Base-by-base conservation (phyloP, 2,113 vertebrate genomes). In the Calypte anna region DNA sequence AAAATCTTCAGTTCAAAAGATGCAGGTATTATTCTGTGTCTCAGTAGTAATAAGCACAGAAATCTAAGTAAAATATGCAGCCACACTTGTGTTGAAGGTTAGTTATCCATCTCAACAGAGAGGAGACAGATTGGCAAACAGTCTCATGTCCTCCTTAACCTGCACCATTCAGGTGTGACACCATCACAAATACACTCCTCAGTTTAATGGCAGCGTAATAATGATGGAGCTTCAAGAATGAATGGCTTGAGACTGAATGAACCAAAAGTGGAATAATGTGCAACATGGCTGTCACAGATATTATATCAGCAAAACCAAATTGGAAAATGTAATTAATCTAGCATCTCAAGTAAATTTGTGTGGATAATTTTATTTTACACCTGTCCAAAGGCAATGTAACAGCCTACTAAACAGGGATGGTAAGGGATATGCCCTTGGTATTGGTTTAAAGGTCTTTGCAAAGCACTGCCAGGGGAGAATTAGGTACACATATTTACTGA, bases 261-360 rank as follows among this genome's bases (percentile, higher is more conserved):
- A 25, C 24, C 50, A 63, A 78, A 90, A 74, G 44, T 50, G 54
- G 59, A 94, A 81, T 74, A 68, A 66, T 43, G 57, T 80, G 55
- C 67, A 91, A 68, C 75, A 84, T 58, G 43, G 40, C 51, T 91
- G 75, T 70, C 76, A 82, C 48, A 77, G 84, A 85, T 91, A 92
- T 58, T 93, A 72, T 66, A 67, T 85, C 75, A 93, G 77, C 31
- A 30, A 70, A 93, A 95, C 61, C 82, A 58, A 86, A 88, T 44
- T 79, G 64, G 48, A 75, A 92, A 78, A 86, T 72, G 25, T 64
- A 93, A 95, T 96, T 95, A 93, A 77, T 78, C 8, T 74, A 74
- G 61, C 53, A 80, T 93, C 67, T 44, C 36, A 76, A 84, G 58
- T 74, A 93, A 88, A 80, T 85, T 53, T 85, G 38, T 54, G 43